phyloP scores from a whole-genome alignment of 2,113 vertebrate genomes.

The Varanus salvator region DNA sequence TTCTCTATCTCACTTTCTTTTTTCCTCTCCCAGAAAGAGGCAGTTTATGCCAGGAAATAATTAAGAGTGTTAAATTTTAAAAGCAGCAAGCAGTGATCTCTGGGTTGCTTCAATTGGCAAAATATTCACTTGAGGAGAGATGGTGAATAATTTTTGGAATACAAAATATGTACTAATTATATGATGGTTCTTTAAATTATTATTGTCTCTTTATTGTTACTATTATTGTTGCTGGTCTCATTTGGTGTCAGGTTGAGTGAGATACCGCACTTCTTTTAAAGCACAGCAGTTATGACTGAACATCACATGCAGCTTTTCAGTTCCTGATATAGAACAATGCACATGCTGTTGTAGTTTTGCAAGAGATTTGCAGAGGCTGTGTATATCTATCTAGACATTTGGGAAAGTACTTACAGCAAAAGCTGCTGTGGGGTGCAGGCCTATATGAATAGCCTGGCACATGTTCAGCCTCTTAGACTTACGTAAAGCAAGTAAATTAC shows the following conservation, averaged over 20 bases:
- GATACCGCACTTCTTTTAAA: conserved; percentile 76
- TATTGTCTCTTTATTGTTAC: conserved; percentile 1
- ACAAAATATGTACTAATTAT: conserved; percentile 57
- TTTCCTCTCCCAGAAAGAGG: neutral
- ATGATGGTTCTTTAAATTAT: conserved; percentile 1
- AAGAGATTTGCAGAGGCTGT: conserved; percentile 80
- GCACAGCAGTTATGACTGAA: conserved; percentile 79
- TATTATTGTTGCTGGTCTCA: conserved; percentile 49
- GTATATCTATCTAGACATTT: conserved; percentile 74
- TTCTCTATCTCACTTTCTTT: neutral
- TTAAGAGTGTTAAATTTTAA: conserved; percentile 46
- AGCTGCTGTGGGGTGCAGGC: conserved; percentile 65
- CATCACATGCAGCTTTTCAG: conserved; percentile 81
- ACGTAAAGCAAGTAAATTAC: conserved; percentile 56
- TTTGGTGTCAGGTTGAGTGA: conserved; percentile 73
- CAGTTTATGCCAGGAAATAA: conserved; percentile 37
- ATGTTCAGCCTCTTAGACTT: conserved; percentile 61
- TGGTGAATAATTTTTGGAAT: conserved; percentile 53
- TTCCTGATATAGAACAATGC: conserved; percentile 74
- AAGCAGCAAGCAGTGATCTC: conserved; percentile 26
- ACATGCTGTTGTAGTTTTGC: conserved; percentile 78
- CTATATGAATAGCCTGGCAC: conserved; percentile 71
- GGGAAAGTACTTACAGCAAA: conserved; percentile 73
- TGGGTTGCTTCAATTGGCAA: conserved; percentile 59
- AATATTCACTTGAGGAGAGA: conserved; percentile 48